Evolutionary conservation across 2,113 vertebrate genomes (phyloP), one percentile per base, ranked within the genome.

Genomic region (Danionella cerebrum): DNA sequence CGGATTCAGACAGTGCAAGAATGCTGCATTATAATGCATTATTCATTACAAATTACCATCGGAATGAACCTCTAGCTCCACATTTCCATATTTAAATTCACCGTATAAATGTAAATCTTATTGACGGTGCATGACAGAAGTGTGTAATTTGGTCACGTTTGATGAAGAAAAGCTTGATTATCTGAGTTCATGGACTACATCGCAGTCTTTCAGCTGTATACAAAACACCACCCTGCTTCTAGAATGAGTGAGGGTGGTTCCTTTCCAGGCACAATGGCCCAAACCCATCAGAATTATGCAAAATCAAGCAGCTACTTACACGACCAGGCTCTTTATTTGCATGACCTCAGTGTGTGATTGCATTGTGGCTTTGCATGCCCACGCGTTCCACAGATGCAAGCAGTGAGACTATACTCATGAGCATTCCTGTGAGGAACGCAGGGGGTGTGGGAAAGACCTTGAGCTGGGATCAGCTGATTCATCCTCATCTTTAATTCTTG

Each of bases 391-490:
- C 71, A 81, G 83, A 87, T 78, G 82, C 84, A 84, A 84, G 88
- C 82, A 69, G 65, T 44, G 79, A 78, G 80, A 82, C 72, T 78
- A 70, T 57, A 48, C 73, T 82, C 78, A 75, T 77, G 75, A 71
- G 81, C 80, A 82, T 73, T 66, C 36, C 42, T 65, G 24, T 81
- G 58, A 72, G 42, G 79, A 76, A 67, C 57, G 48, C 38, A 21
- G 70, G 74, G 72, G 73, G 74, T 87, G 83, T 90, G 86, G 83
- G 85, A 85, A 84, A 75, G 83, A 81, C 79, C 66, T 76, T 27
- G 5, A 24, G 73, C 72, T 54, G 75, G 75, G 57, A 80, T 83
- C 79, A 84, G 78, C 76, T 85, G 82, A 85, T 72, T 76, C 54
- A 52, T 48, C 77, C 82, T 73, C 44, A 55, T 84, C 83, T 76